Base-by-base conservation (phyloP, 2,888 invertebrate species). In the Odontomyia ornata region DNA sequence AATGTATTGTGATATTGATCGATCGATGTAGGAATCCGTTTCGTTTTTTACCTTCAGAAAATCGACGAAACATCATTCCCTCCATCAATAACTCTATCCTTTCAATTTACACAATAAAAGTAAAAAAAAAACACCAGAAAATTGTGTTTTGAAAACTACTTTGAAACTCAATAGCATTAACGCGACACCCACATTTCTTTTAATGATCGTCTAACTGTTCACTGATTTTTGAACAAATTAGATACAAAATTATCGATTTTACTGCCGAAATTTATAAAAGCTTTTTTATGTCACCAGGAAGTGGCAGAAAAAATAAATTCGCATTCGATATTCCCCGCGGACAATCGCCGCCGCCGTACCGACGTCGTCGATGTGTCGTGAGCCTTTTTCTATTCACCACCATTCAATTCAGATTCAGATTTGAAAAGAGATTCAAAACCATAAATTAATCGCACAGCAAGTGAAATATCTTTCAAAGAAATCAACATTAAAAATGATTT, bases 141-240 rank as follows among this genome's bases (percentile, higher is more conserved):
- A 60, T 7, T 36, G 3, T 36, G 36, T 36, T 36, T 3, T 9
- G 36, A 36, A 36, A 5, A 9, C 9, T 5, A 5, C 36, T 36
- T 36, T 36, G 36, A 36, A 9, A 3, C 36, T 36, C 36, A 36
- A 36, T 36, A 36, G 36, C 5, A 36, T 36, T 36, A 36, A 9
- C 36, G 23, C 15, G 30, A 64, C 64, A 64, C 64, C 64, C 30
- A 64, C 64, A 64, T 21, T 18, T n/a, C 30, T 13, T 64, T n/a
- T 15, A 64, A 64, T 64, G 30, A 15, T 18, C 30, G 13, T n/a
- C n/a, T 64, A 64, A 64, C 64, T 64, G 64, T 64, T 15, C 64
- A 3, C 5, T 5, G 18, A 52, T 5, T 7, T 52, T 52, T 52
- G 23, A n/a, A 11, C 25, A 60, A 60, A 60, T 60, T 60, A 25